Conservation (phyloP, 2,797 vertebrate genomes). For the Ciconia nigra region DNA sequence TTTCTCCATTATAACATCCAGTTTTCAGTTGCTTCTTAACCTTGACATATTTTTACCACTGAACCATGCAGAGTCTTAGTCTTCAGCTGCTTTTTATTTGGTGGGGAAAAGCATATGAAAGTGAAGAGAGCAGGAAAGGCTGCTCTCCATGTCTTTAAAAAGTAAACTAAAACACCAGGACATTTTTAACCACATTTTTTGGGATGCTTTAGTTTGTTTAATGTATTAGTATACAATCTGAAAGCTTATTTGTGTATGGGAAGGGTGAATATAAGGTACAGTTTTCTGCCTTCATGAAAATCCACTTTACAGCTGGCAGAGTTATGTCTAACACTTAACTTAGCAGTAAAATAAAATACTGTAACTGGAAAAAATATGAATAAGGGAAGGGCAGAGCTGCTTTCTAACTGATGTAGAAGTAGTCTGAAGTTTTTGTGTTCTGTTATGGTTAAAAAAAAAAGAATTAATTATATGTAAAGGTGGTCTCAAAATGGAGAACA, state of each 20-base stretch:
- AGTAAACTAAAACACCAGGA: neutral
- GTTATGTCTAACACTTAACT: neutral
- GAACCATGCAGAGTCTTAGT: neutral
- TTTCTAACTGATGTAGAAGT: neutral
- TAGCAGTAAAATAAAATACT: neutral
- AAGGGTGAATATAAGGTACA: neutral
- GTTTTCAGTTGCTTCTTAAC: neutral
- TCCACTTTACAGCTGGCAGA: neutral
- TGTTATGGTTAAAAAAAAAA: fast-evolving
- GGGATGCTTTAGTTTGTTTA: neutral
- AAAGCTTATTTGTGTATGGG: neutral
- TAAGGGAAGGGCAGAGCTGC: neutral
- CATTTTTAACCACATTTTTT: neutral
- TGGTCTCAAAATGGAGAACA: neutral
- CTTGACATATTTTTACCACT: neutral
- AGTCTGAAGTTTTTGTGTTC: neutral
- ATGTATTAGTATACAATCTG: neutral
- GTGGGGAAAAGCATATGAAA: neutral
- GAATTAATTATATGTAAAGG: neutral
- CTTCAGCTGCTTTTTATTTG: neutral
- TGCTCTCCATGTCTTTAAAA: neutral
- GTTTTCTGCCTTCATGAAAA: neutral
- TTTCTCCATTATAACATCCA: neutral
- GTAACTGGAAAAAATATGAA: neutral
- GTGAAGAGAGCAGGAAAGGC: neutral